Base-by-base conservation (phyloP, 2,888 invertebrate species). In the Ormyrus thymus region DNA sequence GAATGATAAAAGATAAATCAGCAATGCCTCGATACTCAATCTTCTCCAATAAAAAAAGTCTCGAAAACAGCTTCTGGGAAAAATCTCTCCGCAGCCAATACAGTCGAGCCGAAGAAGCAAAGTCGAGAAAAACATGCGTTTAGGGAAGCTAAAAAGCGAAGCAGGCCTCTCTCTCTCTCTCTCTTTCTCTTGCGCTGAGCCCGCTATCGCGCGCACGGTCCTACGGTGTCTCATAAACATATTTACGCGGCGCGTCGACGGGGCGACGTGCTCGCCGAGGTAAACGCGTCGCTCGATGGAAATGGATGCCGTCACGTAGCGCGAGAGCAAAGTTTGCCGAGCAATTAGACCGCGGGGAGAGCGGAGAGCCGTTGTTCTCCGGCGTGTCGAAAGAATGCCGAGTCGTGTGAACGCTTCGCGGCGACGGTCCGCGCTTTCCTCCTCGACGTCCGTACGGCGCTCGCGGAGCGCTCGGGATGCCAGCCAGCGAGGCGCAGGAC, bases 281-380 rank as follows among this genome's bases (percentile, higher is more conserved):
- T 69, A 69, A 69, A 69, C 69, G 69, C 10, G 13, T 51, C 48
- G 15, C 11, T 4, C 51, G 71, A 53, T 66, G 59, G 77, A 72
- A 65, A 69, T 69, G 58, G 46, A 69, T 72, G 72, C 78, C 73
- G 53, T 78, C 62, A 78, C 73, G 76, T 65, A 45, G 29, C 68
- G 15, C 73, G 55, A 78, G 74, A 15, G 13, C 9, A 46, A 46
- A 13, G 74, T 75, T 79, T 79, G 61, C 75, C 65, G 70, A 79
- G 75, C 75, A 79, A 79, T 79, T 79, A 79, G 66, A 79, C 65
- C 69, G 66, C 55, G 59, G 61, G 55, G 29, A 48, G 46, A 13
- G 64, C 29, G 29, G 46, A 48, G 62, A 55, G 50, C 43, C 29
- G 29, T 29, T 29, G 29, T 29, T n/a, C n/a, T n/a, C 56, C 15